phyloP scores from a whole-genome alignment of 2,113 vertebrate genomes.

The Gorilla gorilla region DNA sequence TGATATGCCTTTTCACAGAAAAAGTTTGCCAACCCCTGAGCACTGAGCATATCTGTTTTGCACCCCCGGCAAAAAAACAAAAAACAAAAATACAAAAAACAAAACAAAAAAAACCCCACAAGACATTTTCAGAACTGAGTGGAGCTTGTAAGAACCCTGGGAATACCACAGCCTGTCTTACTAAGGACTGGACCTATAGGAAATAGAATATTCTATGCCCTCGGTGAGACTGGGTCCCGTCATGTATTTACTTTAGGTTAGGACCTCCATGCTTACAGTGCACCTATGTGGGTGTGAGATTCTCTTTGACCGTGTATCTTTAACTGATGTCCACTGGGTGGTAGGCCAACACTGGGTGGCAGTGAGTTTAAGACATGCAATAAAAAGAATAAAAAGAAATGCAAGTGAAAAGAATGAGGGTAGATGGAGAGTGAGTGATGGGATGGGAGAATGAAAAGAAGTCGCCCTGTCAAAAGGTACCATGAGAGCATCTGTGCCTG shows the following conservation, averaged over 20 bases:
- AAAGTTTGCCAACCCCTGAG: not conserved
- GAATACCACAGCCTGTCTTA: not conserved
- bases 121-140: not conserved
- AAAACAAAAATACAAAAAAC: not conserved
- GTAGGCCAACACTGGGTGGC: not conserved
- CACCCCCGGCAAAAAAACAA: not conserved
- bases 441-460: slow-evolving; percentile 2
- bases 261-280: not conserved
- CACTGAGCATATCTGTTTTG: not conserved
- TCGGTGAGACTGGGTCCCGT: not conserved
- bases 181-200: not conserved
- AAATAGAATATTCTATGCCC: not conserved
- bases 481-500: not conserved
- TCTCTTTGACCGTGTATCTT: not conserved
- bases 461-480: not conserved
- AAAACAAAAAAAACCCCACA: not conserved
- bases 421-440: not conserved
- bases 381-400: not conserved
- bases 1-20: not conserved
- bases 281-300: not conserved
- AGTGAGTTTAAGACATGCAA: not conserved
- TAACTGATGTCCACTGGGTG: not conserved
- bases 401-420: not conserved
- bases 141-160: not conserved
- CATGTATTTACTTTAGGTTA: not conserved